Evolutionary conservation across 2,113 vertebrate species (phyloP).

Genomic region (Dunckerocampus dactyliophorus): DNA sequence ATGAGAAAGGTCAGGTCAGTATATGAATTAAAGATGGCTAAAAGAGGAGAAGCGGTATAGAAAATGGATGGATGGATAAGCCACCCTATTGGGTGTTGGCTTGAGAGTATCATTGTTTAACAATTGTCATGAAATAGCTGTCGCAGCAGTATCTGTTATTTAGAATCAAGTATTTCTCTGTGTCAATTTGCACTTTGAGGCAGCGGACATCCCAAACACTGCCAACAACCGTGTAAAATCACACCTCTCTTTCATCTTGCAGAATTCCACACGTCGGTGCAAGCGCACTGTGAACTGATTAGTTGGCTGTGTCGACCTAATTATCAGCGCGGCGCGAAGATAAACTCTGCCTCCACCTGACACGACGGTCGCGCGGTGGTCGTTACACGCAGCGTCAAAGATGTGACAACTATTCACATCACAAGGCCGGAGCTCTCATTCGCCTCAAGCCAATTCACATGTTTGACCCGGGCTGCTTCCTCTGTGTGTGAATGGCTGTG

Average conservation of each 20-base stretch:
- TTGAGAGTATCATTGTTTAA: background rate
- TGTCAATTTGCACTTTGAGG: background rate
- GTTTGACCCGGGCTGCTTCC: constrained; percentile 8
- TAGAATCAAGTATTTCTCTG: no score
- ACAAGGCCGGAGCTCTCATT: constrained; percentile 43
- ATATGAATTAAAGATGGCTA: no score
- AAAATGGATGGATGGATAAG: no score
- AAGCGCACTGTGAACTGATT: constrained; percentile 15
- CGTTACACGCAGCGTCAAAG: constrained; percentile 41
- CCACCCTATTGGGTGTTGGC: no score
- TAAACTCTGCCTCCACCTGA: constrained; percentile 18
- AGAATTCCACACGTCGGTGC: constrained; percentile 9
- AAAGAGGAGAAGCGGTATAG: no score
- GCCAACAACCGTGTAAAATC: constrained; percentile 5
- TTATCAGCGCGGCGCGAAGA: constrained; percentile 53
- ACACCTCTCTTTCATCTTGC: constrained; percentile 16
- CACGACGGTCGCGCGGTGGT: constrained; percentile 8
- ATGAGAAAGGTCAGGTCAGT: no score
- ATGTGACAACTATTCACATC: constrained; percentile 47
- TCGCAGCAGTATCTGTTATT: no score
- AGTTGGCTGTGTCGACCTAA: constrained; percentile 45
- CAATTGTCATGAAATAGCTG: no score
- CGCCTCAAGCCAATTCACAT: constrained; percentile 32
- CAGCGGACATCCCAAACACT: background rate
- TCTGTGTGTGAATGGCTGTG: background rate